Percentiles rank a stretch among this genome's conserved stretches.
Evolutionary conservation across 2,888 invertebrate genomes (phyloP).

Genomic region (Strigamia maritima): DNA sequence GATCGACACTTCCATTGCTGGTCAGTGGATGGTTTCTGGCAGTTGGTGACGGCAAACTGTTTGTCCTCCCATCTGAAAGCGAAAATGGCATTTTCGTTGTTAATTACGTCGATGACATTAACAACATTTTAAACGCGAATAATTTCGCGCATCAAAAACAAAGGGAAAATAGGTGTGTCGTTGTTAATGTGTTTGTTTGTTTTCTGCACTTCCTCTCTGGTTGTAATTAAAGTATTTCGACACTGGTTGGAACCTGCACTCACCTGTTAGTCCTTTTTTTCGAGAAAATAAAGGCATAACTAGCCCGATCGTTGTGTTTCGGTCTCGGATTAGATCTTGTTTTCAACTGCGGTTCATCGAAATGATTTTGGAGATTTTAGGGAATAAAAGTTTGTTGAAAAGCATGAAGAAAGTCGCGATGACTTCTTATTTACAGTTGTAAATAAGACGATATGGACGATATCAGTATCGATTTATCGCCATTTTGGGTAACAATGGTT

Average conservation of each 20-base stretch:
- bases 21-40: not conserved
- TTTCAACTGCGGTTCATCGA: not conserved
- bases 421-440: not conserved
- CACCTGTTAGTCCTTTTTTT: slow-evolving; percentile 8
- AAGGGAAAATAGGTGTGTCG: not conserved
- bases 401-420: not conserved
- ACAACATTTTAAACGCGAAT: not conserved
- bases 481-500: too few relatives aligned
- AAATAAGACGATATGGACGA: not conserved
- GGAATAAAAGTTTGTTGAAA: not conserved
- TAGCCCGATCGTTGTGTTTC: not conserved
- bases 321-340: not conserved
- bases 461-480: too few relatives aligned
- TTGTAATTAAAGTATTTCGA: not conserved
- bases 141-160: not conserved
- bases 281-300: slow-evolving; percentile 5
- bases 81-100: not conserved
- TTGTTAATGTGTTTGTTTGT: not conserved
- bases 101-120: not conserved
- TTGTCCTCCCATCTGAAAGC: slow-evolving; percentile 21
- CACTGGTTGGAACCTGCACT: not conserved
- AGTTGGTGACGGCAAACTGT: not conserved
- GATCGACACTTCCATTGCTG: not conserved
- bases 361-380: not conserved
- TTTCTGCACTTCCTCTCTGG: not conserved